These are phyloP conservation scores for Nomada flava DNA, from an alignment of 2,888 invertebrate species.

Conservation along the genomic window DNA sequence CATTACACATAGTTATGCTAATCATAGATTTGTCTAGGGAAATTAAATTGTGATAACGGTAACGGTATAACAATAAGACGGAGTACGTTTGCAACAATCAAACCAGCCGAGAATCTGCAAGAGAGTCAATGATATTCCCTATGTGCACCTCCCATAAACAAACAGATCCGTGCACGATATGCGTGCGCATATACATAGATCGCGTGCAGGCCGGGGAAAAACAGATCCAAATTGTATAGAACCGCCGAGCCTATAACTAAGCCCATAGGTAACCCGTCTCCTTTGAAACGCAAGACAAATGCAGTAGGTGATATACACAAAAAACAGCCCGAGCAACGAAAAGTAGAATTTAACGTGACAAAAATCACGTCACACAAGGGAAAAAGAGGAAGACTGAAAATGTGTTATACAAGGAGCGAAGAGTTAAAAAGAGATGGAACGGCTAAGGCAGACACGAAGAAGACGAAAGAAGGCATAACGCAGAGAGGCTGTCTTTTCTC, in stretches of 20 bases:
- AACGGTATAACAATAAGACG: no score
- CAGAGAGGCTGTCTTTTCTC: background rate
- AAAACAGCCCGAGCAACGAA: background rate
- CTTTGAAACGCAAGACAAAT: no score
- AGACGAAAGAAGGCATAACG: conserved; percentile 22
- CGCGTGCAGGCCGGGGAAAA: background rate
- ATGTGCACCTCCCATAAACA: background rate
- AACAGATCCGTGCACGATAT: conserved; percentile 1
- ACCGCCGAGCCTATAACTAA: background rate
- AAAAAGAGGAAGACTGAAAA: background rate
- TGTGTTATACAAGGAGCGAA: background rate
- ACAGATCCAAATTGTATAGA: background rate
- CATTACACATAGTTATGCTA: no score
- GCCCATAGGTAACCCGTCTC: background rate
- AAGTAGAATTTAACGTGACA: no score
- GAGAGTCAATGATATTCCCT: conserved; percentile 4
- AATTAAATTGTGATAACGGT: no score
- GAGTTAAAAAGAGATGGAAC: background rate
- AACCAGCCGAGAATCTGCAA: background rate
- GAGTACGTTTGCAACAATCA: no score
- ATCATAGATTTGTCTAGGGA: no score
- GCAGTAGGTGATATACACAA: background rate
- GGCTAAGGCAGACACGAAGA: conserved; percentile 1
- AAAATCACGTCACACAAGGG: background rate
- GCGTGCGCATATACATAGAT: background rate